Conservation (phyloP, 2,113 vertebrate genomes). For the Gallinago undulata region DNA sequence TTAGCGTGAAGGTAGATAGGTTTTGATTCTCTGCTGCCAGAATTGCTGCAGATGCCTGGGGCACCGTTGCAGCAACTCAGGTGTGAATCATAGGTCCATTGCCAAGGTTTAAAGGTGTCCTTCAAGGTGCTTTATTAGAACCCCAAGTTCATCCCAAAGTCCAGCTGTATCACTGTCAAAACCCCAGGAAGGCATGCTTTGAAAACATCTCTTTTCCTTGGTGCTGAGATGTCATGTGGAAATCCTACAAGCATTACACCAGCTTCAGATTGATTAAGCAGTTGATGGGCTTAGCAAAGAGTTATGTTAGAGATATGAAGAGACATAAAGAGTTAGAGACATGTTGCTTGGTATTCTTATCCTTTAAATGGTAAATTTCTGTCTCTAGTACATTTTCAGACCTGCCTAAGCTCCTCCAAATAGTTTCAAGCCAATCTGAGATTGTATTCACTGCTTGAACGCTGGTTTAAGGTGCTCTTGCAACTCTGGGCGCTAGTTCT, state of each 20-base stretch:
- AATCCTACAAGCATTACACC: neutral
- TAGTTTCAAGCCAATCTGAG: neutral
- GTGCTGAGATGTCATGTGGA: neutral
- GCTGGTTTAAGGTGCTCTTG: neutral
- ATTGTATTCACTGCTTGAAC: neutral
- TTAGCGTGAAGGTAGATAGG: neutral
- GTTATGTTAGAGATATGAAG: neutral
- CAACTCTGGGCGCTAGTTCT: neutral
- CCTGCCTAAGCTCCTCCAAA: neutral
- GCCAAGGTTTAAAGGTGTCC: neutral
- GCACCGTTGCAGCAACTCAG: fast-evolving
- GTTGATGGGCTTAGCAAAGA: neutral
- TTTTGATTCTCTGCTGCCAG: neutral
- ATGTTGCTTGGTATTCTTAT: neutral
- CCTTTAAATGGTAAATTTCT: neutral
- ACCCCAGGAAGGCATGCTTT: neutral
- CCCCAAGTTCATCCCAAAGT: neutral
- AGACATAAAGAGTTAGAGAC: neutral
- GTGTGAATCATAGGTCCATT: neutral
- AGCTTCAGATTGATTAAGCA: neutral
- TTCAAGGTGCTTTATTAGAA: neutral
- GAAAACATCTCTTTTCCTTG: neutral
- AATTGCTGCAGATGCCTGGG: neutral
- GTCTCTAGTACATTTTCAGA: neutral
- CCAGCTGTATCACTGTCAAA: neutral